Percentiles rank a stretch among this genome's conserved stretches.
Evolutionary conservation across 2,113 vertebrate genomes (phyloP).

Genomic region (Triplophysa tibetana): DNA sequence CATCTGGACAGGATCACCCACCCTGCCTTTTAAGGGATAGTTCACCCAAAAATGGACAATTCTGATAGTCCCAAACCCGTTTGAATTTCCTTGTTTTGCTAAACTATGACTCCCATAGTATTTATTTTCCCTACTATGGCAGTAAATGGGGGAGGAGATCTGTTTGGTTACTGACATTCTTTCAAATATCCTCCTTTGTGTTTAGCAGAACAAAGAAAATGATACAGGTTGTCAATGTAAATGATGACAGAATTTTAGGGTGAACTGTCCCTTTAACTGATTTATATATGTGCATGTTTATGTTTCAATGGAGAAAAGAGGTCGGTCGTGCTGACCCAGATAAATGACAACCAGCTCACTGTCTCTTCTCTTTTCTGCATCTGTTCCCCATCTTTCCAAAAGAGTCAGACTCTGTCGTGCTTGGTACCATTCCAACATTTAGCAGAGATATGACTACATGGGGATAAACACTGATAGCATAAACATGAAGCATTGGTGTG

Average conservation of each 20-base stretch:
- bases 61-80: background rate
- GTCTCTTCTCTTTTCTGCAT: slow-evolving; percentile 29
- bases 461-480: background rate
- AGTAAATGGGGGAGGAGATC: too few relatives aligned
- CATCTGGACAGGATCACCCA: too few relatives aligned
- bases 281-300: slow-evolving; percentile 14
- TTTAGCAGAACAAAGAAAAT: too few relatives aligned
- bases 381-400: slow-evolving; percentile 31
- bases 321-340: slow-evolving; percentile 42
- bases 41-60: too few relatives aligned
- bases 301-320: slow-evolving; percentile 10
- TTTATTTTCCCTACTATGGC: too few relatives aligned
- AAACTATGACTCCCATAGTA: too few relatives aligned
- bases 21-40: too few relatives aligned
- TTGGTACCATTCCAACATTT: slow-evolving; percentile 17
- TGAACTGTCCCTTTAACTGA: too few relatives aligned
- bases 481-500: slow-evolving; percentile 7
- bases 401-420: slow-evolving; percentile 17
- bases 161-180: too few relatives aligned
- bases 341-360: slow-evolving; percentile 46
- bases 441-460: background rate
- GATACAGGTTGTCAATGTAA: too few relatives aligned
- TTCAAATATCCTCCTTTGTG: too few relatives aligned
- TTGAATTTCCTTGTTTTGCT: background rate
- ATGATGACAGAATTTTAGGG: too few relatives aligned